Evolutionary conservation across 2,113 vertebrate genomes (phyloP).

Genomic region (Rhinopomastus cyanomelas): DNA sequence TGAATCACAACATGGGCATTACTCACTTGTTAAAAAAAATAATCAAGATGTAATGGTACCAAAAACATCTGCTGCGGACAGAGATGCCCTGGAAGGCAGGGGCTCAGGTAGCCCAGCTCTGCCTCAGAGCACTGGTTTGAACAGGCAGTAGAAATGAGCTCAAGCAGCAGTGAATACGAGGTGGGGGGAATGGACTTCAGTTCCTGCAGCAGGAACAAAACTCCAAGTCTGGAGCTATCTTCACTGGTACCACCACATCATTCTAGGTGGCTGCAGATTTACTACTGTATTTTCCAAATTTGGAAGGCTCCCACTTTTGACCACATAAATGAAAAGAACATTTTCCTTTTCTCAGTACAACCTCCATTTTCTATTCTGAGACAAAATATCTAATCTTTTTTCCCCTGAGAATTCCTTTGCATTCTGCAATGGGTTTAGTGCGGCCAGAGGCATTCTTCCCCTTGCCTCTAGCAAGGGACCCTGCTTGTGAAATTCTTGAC

Average conservation of each 20-base stretch:
- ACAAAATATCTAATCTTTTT: slow-evolving; percentile 36
- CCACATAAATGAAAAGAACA: slow-evolving; percentile 43
- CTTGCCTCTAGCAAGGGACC: background rate
- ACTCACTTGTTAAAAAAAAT: background rate
- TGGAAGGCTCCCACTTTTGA: slow-evolving; percentile 46
- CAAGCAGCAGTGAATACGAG: background rate
- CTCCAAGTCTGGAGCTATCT: slow-evolving; percentile 51
- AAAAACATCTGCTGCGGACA: background rate
- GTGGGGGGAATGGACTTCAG: background rate
- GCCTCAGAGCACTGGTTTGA: accelerated
- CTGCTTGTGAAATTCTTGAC: background rate
- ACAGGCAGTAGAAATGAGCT: background rate
- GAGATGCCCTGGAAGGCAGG: background rate
- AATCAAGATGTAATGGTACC: background rate
- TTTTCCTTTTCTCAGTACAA: slow-evolving; percentile 44
- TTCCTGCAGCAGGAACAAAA: background rate
- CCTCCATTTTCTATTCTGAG: slow-evolving; percentile 46
- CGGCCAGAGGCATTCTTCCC: background rate
- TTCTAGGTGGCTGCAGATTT: slow-evolving; percentile 56
- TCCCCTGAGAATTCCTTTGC: background rate
- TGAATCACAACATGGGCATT: background rate
- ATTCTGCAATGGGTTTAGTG: slow-evolving; percentile 2
- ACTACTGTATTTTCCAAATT: slow-evolving; percentile 37
- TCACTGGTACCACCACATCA: slow-evolving; percentile 58
- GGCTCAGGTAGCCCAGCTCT: background rate